Evolutionary conservation across 30 jellyfish, hydroid and myxozoan species (phyloP), one percentile per base, ranked within the genome.

Genomic region (Sanderia malayensis): DNA sequence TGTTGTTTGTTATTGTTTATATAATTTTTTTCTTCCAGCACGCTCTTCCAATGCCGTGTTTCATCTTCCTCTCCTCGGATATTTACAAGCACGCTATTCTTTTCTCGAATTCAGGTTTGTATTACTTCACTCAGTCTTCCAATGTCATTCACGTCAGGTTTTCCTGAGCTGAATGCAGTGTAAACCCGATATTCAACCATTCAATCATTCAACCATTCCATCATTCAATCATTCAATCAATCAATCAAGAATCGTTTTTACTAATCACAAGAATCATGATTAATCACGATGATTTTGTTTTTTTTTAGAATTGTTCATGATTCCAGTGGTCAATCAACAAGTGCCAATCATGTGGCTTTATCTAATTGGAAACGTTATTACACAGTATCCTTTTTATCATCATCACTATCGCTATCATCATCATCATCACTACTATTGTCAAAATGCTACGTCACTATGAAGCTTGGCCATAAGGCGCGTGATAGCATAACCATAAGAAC

Each of bases 311-410:
- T 9, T 49, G 3, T 49, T 4, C 27, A 49, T 19, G 27, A 41
- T 88, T 8, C 95, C 95, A 13, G 18, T 32, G n/a, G 26, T 78
- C 34, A 67, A 61, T 45, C 21, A 58, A 23, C 29, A 69, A 11
- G 31, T 90, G 4, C 98, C 98, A 15, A 70, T 74, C 22, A 75
- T 84, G 89, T 90, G 96, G 96, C 30, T 90, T 37, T 83, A 72
- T 47, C 73, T 90, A 0, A 58, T 64, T 45, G 73, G 92, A 32
- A 90, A 90, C 64, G 71, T 84, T 66, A 33, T 75, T 0, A 90
- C 98, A 31, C 98, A 90, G 98, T 90, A 90, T 90, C 97, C 71
- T 88, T 88, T 81, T 57, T 61, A n/a, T n/a, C n/a, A n/a, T n/a
- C n/a, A n/a, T n/a, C n/a, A n/a, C n/a, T n/a, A n/a, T n/a, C n/a